Evolutionary conservation across 2,888 invertebrate genomes (phyloP), one percentile per base, ranked within the genome.

Genomic region (Coenonympha arcania): DNA sequence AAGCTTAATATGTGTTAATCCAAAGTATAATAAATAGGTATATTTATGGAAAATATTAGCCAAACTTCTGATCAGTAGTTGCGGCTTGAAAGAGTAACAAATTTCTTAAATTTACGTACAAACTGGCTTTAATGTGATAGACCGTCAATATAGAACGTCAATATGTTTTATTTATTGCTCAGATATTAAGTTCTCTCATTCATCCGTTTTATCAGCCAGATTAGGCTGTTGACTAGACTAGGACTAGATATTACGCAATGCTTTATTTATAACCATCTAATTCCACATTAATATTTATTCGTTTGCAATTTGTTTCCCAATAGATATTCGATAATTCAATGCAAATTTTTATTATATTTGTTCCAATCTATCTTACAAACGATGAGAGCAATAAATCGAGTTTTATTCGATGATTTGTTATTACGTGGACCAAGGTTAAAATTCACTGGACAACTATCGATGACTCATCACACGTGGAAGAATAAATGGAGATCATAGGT

Each of bases 271-370:
- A 24, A 36, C 6, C 22, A 22, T 13, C 20, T 6, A 20, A 20
- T 13, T 22, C 5, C 5, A 36, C 13, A 15, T 3, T 15, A 15
- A 8, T 33, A 30, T 36, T 36, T 36, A 20, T 24, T 13, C 24
- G 15, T 24, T 33, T 43, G 31, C 20, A 33, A 43, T 43, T 43
- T 33, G 6, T 43, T 31, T 20, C 42, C 18, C 15, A 43, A 43
- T 33, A 31, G 31, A 24, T 33, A 30, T 33, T 28, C 9, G n/a
- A 16, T 41, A 41, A 41, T 28, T 43, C 33, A 22, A 43, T 43
- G 43, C 43, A 31, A 31, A 43, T 42, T 42, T 31, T 26, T 41
- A 41, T 41, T 41, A 41, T 43, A 31, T 9, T 39, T 24, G 15
- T 9, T 15, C 42, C 8, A 13, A 20, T 42, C 13, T 42, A 31